Conservation (phyloP, 1,140 invertebrate genomes). For the Ectropis grisescens region DNA sequence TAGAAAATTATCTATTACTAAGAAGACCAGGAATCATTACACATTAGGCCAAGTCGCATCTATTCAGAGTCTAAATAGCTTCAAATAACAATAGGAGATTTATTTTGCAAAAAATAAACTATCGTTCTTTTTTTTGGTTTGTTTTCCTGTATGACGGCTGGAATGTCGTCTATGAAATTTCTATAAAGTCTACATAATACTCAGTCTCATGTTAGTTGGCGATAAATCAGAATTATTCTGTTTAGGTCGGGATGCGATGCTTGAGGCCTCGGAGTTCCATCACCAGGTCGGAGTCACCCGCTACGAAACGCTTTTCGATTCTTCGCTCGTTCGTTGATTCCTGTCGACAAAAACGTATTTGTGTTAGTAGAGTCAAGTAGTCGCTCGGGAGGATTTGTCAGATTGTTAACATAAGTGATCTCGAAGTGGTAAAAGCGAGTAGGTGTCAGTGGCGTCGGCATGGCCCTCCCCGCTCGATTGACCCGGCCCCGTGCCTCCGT, state of each 20-base stretch:
- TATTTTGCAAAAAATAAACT: no score
- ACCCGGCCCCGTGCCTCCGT: conserved; percentile 47
- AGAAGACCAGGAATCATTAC: no score
- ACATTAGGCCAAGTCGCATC: no score
- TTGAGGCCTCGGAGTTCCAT: conserved; percentile 72
- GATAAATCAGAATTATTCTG: conserved; percentile 28
- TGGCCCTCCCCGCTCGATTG: conserved; percentile 40
- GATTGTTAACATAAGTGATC: no score
- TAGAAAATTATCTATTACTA: no score
- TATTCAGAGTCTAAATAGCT: no score
- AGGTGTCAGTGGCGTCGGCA: no score
- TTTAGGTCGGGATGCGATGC: conserved; percentile 67
- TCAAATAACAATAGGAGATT: no score
- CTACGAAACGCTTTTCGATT: conserved; percentile 72
- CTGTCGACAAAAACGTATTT: conserved; percentile 24
- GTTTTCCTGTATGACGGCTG: conserved; percentile 25
- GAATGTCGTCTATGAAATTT: conserved; percentile 41
- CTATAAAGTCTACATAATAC: conserved; percentile 56
- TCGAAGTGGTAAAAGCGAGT: no score
- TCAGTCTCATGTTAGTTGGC: conserved; percentile 67
- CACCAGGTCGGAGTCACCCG: conserved; percentile 70
- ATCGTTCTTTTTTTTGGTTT: conserved; percentile 47
- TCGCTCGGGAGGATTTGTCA: conserved; percentile 19
- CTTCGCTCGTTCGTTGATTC: conserved; percentile 34
- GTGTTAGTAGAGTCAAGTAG: conserved; percentile 15